Conservation (phyloP, 1,140 invertebrate species). For the Apis cerana region DNA sequence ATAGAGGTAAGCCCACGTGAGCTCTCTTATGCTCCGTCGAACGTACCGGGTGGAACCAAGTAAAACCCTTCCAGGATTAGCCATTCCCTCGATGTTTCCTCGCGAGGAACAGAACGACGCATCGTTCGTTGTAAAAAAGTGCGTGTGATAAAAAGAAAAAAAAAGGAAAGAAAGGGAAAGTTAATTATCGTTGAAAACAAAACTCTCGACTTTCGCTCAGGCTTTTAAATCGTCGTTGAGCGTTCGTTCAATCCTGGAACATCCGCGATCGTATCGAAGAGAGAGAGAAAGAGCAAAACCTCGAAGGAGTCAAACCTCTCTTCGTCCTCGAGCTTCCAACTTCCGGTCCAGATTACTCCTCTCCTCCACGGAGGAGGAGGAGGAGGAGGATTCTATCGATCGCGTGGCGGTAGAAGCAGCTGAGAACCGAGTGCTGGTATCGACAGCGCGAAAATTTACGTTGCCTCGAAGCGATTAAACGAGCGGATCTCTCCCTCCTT, state of each 20-base stretch:
- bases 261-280: too few relatives aligned
- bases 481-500: background rate
- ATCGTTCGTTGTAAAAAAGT: too few relatives aligned
- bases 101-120: too few relatives aligned
- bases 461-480: slow-evolving; percentile 10
- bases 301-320: background rate
- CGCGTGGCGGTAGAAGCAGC: background rate
- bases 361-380: too few relatives aligned
- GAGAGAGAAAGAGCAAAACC: too few relatives aligned
- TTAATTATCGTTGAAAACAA: too few relatives aligned
- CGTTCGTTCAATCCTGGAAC: too few relatives aligned
- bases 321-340: background rate
- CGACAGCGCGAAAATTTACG: slow-evolving; percentile 19
- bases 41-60: slow-evolving; percentile 56
- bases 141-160: too few relatives aligned
- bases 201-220: too few relatives aligned
- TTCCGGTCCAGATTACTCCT: background rate
- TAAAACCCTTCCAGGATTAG: background rate
- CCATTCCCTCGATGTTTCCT: too few relatives aligned
- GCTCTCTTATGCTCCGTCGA: slow-evolving; percentile 44
- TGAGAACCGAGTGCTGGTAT: slow-evolving; percentile 9
- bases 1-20: slow-evolving; percentile 60
- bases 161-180: too few relatives aligned
- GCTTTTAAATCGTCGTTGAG: too few relatives aligned
- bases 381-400: slow-evolving; percentile 14